These are phyloP conservation scores for Tetranychus piercei DNA, from an alignment of 2,888 invertebrate genomes.

Conservation along the genomic window DNA sequence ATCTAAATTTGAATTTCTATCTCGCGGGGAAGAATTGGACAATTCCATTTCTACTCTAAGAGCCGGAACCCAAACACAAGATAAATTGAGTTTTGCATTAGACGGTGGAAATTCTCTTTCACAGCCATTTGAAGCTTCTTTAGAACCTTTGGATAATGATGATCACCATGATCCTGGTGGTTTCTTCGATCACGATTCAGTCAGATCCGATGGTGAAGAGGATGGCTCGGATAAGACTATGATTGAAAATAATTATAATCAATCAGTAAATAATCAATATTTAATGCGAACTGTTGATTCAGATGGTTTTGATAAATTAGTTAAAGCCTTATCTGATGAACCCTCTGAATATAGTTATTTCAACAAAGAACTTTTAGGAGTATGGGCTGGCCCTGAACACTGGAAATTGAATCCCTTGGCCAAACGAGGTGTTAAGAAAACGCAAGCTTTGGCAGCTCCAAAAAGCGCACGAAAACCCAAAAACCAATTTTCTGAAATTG, in stretches of 20 bases:
- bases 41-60: neutral
- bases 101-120: neutral
- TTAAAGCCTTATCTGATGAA: conserved; percentile 3
- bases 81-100: neutral
- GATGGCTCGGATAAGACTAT: neutral
- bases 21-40: conserved; percentile 13
- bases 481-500: conserved; percentile 2
- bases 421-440: neutral
- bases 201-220: neutral
- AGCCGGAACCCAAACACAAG: neutral
- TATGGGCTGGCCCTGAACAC: conserved; percentile 64
- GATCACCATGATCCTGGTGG: neutral
- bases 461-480: conserved; percentile 1
- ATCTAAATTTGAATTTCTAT: conserved; percentile 16
- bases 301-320: neutral
- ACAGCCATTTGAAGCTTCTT: neutral
- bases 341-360: conserved; percentile 49
- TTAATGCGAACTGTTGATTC: neutral
- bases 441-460: neutral
- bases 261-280: neutral
- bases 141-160: neutral
- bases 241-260: neutral
- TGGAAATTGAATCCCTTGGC: conserved; percentile 47
- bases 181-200: neutral
- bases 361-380: conserved; percentile 36